These are phyloP conservation scores for Anoplophora glabripennis DNA, from an alignment of 1,140 invertebrate genomes.

Conservation along the genomic window DNA sequence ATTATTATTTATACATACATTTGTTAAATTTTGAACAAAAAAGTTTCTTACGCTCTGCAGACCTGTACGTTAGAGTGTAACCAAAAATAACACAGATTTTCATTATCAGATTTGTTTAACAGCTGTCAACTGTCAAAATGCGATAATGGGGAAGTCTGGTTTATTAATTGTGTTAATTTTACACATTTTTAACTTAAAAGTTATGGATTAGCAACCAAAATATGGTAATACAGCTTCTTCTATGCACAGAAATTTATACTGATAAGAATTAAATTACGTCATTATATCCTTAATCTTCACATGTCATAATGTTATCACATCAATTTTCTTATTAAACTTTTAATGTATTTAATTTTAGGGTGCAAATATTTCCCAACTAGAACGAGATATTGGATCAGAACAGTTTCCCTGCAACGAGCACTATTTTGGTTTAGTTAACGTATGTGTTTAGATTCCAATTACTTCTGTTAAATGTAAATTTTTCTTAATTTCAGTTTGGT, in stretches of 20 bases:
- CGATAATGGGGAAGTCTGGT: constrained; percentile 47
- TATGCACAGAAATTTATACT: constrained; percentile 21
- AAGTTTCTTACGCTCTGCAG: too few relatives aligned
- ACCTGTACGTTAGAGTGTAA: too few relatives aligned
- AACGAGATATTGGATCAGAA: constrained; percentile 96
- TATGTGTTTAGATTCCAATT: constrained; percentile 54
- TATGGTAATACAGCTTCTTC: constrained; percentile 41
- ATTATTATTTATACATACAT: too few relatives aligned
- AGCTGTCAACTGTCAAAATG: constrained; percentile 46
- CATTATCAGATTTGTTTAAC: constrained; percentile 31
- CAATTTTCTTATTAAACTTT: constrained; percentile 14
- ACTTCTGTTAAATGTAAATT: background rate
- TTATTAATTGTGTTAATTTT: constrained; percentile 42
- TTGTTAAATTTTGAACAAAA: too few relatives aligned
- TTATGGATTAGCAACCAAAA: constrained; percentile 49
- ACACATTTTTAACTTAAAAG: constrained; percentile 44
- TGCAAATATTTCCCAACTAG: constrained; percentile 95
- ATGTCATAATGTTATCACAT: constrained; percentile 13
- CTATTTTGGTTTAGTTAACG: constrained; percentile 98
- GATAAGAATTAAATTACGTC: constrained; percentile 11
- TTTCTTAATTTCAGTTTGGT: constrained; percentile 82
- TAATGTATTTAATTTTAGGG: constrained; percentile 61
- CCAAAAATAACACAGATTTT: constrained; percentile 31
- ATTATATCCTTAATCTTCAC: constrained; percentile 3
- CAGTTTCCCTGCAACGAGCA: constrained; percentile 97